These are phyloP conservation scores for Drosophila teissieri DNA, from an alignment of 1,140 invertebrate genomes.

Conservation along the genomic window DNA sequence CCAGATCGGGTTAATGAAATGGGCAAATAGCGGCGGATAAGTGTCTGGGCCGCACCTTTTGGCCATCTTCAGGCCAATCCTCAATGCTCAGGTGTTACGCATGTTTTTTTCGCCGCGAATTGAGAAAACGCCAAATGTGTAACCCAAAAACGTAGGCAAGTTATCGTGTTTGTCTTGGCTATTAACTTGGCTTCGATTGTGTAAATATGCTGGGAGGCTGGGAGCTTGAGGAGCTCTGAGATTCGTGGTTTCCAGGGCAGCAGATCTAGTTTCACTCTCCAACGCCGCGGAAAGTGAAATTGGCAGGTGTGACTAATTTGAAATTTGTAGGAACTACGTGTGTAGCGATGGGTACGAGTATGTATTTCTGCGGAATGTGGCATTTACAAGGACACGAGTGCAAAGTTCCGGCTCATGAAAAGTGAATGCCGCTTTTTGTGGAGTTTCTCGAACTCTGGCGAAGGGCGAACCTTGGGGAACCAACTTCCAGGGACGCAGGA, in stretches of 20 bases:
- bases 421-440: conserved; percentile 49
- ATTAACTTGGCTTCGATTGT: conserved; percentile 60
- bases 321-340: conserved; percentile 48
- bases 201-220: conserved; percentile 46
- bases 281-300: conserved; percentile 59
- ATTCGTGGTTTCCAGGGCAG: conserved; percentile 13
- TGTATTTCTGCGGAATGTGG: conserved; percentile 40
- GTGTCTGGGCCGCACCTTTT: conserved; percentile 40
- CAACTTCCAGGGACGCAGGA: conserved; percentile 64
- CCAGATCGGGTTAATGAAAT: conserved; percentile 19
- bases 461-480: conserved; percentile 54
- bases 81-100: conserved; percentile 47
- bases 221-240: conserved; percentile 12
- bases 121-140: conserved; percentile 45
- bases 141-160: conserved; percentile 54
- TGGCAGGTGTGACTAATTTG: conserved; percentile 61
- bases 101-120: conserved; percentile 42
- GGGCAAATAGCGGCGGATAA: conserved; percentile 33
- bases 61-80: conserved; percentile 38
- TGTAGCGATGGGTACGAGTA: conserved; percentile 10
- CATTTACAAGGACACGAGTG: conserved; percentile 24
- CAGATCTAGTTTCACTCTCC: conserved; percentile 53
- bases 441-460: conserved; percentile 64
- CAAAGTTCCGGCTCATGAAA: conserved; percentile 29
- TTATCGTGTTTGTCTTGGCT: conserved; percentile 46